These are phyloP conservation scores for Lates japonicus DNA, from an alignment of 2,797 vertebrate genomes.

Conservation along the genomic window DNA sequence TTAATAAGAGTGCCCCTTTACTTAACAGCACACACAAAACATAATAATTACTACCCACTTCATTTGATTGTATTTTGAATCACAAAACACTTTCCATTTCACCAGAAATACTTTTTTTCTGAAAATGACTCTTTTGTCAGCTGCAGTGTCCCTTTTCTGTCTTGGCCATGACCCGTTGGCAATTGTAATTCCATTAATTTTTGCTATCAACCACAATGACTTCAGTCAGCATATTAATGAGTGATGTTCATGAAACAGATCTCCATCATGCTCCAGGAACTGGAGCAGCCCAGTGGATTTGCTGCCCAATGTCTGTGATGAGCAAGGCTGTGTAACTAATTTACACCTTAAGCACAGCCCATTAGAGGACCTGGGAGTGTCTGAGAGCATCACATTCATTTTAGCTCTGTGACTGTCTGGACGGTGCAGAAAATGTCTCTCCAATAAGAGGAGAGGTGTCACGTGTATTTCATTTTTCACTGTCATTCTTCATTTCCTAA, in stretches of 20 bases:
- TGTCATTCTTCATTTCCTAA: slow-evolving; percentile 42
- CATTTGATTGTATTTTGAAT: slow-evolving; percentile 8
- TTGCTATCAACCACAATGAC: slow-evolving; percentile 76
- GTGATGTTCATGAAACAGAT: slow-evolving; percentile 75
- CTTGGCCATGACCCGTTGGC: slow-evolving; percentile 58
- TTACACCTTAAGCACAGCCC: slow-evolving; percentile 77
- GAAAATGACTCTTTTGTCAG: not conserved
- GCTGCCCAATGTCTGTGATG: slow-evolving; percentile 61
- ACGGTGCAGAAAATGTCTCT: slow-evolving; percentile 19
- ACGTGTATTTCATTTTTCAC: slow-evolving; percentile 42
- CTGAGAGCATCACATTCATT: slow-evolving; percentile 50
- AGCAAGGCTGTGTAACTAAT: slow-evolving; percentile 75
- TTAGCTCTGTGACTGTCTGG: slow-evolving; percentile 25
- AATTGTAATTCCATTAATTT: slow-evolving; percentile 77
- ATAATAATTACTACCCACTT: slow-evolving; percentile 19
- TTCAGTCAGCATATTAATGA: slow-evolving; percentile 83
- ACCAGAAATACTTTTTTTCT: not conserved
- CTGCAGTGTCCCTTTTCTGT: slow-evolving; percentile 34
- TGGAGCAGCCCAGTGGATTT: slow-evolving; percentile 72
- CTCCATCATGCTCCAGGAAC: slow-evolving; percentile 70
- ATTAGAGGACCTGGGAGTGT: slow-evolving; percentile 67
- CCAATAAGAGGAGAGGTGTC: not conserved
- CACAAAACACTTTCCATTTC: slow-evolving; percentile 11
- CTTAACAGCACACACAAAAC: slow-evolving; percentile 1
- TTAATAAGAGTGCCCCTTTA: not conserved